Evolutionary conservation across 2,113 vertebrate species (phyloP).

Genomic region (Zapornia atra): DNA sequence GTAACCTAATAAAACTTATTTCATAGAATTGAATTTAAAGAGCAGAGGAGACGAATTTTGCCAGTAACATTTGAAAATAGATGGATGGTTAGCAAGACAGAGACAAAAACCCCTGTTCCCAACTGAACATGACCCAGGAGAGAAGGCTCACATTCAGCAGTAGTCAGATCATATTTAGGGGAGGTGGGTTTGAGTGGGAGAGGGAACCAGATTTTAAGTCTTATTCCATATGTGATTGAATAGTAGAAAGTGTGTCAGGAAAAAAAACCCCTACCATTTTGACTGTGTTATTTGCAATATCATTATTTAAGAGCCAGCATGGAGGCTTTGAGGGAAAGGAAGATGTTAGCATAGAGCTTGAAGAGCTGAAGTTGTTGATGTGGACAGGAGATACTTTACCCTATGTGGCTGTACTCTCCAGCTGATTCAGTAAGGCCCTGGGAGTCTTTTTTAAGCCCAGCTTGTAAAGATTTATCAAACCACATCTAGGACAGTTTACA

Average conservation of each 20-base stretch:
- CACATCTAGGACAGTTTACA: not conserved
- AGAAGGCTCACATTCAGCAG: not conserved
- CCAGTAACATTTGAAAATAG: not conserved
- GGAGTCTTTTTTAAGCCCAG: not conserved
- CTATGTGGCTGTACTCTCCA: not conserved
- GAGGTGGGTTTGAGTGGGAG: no score
- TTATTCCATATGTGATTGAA: not conserved
- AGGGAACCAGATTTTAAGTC: not conserved
- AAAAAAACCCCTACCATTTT: not conserved
- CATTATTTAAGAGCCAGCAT: not conserved
- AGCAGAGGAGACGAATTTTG: not conserved
- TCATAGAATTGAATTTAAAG: not conserved
- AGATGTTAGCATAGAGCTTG: not conserved
- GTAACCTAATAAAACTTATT: not conserved
- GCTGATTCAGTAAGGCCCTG: not conserved
- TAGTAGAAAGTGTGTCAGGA: not conserved
- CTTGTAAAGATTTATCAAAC: not conserved
- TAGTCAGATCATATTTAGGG: not conserved
- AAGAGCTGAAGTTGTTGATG: not conserved
- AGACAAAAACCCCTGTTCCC: not conserved
- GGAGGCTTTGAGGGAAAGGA: not conserved
- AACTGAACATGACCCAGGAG: not conserved
- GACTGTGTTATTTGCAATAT: not conserved
- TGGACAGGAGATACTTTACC: not conserved
- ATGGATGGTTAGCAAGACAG: not conserved